Evolutionary conservation across 2,888 invertebrate species (phyloP), one percentile per base, ranked within the genome.

Genomic region (Sylvicola fuscatus): DNA sequence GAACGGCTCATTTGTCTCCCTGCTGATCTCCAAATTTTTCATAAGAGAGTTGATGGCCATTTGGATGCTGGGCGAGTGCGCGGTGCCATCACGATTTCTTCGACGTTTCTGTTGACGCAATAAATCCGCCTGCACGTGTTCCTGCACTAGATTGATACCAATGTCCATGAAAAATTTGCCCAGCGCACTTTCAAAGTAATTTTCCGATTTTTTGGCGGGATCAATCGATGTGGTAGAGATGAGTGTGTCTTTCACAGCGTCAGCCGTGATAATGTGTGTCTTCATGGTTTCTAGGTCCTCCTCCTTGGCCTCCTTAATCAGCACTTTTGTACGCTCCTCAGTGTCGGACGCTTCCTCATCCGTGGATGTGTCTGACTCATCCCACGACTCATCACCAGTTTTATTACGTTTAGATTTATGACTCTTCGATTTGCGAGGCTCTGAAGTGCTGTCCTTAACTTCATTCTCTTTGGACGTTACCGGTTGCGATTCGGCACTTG

Each of bases 121-220:
- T 38, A 92, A 62, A 62, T 93, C 93, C n/a, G 75, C 72, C 61
- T 93, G 92, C 14, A 93, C 92, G 54, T 75, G 81, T 53, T 93
- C 90, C 55, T 89, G 86, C 2, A 89, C 90, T 42, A 89, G 66
- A 53, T 82, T 86, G 38, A 82, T 68, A 21, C 93, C 93, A 45
- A 93, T 82, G 50, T 86, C 83, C 58, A 82, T 79, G 49, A 92
- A 81, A 55, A 92, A 86, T 54, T 83, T 83, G 6, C 92, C 89
- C 36, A 89, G 61, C 1, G 87, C 78, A 54, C 80, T 75, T 43
- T 83, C 82, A 53, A 89, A 89, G 52, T 83, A 89, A 41, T 74
- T 74, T 40, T 70, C 64, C 34, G 67, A 56, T 47, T 69, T 71
- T 38, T 61, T 59, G 13, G 44, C 13, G 39, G 36, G 7, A 43